Base-by-base conservation (phyloP, 2,797 vertebrate species). In the Neosilurus mollespiculum region DNA sequence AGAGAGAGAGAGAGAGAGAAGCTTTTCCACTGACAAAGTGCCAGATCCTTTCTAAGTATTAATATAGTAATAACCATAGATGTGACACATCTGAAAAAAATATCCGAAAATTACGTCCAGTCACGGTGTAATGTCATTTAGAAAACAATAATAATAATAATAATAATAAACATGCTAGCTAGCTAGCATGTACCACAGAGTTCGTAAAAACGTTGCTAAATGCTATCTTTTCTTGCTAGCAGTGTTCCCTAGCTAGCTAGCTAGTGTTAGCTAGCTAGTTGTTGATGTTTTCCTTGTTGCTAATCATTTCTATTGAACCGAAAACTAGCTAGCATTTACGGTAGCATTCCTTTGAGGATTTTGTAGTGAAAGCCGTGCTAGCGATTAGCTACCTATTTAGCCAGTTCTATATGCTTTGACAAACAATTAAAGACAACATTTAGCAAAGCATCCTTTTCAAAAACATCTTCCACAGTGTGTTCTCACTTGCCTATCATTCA, bases 1-100 rank as follows among this genome's bases (percentile, higher is more conserved):
- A 9, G 22, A 66, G 76, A 69, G 84, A 89, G 83, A 88, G 34
- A 73, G 24, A 86, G 65, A 87, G 88, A 92, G 90, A n/a, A n/a
- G n/a, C 61, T 26, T 65, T 78, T 78, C 61, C 77, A 78, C n/a
- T 53, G 61, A 78, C 43, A 78, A 65, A 56, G 61, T 78, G 43
- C 43, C 11, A 15, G 37, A 18, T 51, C 12, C 59, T 49, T 62
- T 18, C 22, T 11, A 62, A 43, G 20, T 62, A 49, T 12, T 24
- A 78, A 61, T 43, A 37, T 11, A 22, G 37, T 8, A 77, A 37
- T 12, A 30, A 34, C 26, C 16, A 59, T 4, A 20, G 18, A 37
- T 34, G 12, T 59, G 24, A 22, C 16, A 20, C 22, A 62, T 58
- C 7, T 15, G 9, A 18, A 51, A 72, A 73, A 58, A 12, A 12